Evolutionary conservation across 2,888 invertebrate genomes (phyloP).

Genomic region (Oligia fasciuncula): DNA sequence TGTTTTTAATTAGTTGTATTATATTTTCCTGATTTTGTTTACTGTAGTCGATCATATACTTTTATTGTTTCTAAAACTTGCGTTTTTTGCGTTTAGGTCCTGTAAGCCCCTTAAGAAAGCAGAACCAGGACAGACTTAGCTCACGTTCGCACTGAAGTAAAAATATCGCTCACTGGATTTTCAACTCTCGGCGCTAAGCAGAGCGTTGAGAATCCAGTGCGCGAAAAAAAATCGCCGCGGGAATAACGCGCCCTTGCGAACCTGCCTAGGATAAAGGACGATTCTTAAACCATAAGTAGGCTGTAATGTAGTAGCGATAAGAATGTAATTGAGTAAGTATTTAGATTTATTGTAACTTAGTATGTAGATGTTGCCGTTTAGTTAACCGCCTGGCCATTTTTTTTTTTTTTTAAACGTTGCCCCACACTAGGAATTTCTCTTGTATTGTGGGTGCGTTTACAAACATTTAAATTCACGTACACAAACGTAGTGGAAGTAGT

Average conservation of each 20-base stretch:
- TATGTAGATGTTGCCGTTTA: too few relatives aligned
- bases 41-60: too few relatives aligned
- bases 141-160: not conserved
- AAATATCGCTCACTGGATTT: not conserved
- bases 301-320: constrained; percentile 16
- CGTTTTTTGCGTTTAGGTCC: too few relatives aligned
- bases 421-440: too few relatives aligned
- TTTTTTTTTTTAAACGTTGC: too few relatives aligned
- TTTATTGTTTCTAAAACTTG: too few relatives aligned
- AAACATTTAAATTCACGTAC: too few relatives aligned
- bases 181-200: not conserved
- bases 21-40: too few relatives aligned
- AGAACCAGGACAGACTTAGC: not conserved
- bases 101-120: not conserved
- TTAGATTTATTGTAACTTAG: not conserved
- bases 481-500: too few relatives aligned
- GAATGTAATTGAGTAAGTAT: constrained; percentile 2
- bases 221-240: not conserved
- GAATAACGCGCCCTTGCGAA: not conserved
- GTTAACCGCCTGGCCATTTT: too few relatives aligned
- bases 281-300: not conserved
- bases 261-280: not conserved
- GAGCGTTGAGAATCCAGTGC: not conserved
- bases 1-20: too few relatives aligned
- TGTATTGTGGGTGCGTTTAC: too few relatives aligned